A percentile compares a stretch with the other conserved stretches of the same genome.
Evolutionary conservation across 1,140 invertebrate species (phyloP).

Genomic region (Psix sp.): DNA sequence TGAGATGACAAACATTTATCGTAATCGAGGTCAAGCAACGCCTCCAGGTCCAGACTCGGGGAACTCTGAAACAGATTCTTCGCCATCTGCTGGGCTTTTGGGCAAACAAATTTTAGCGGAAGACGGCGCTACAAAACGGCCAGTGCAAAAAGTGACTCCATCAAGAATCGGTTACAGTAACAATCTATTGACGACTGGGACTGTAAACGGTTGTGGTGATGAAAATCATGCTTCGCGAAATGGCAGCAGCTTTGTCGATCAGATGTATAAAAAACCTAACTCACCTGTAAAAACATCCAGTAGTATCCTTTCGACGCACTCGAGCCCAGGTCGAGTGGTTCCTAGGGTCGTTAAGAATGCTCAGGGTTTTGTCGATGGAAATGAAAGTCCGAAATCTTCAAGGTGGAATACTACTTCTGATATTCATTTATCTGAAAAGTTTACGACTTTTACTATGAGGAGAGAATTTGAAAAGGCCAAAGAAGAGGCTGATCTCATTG

Average conservation of each 20-base stretch:
- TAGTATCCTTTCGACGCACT: constrained; percentile 68
- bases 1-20: constrained; percentile 84
- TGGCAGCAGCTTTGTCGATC: constrained; percentile 65
- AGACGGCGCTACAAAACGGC: constrained; percentile 75
- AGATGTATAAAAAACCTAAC: constrained; percentile 83
- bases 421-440: constrained; percentile 83
- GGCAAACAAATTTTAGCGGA: constrained; percentile 70
- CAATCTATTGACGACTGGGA: constrained; percentile 26
- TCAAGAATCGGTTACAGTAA: constrained; percentile 74
- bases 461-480: constrained; percentile 92
- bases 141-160: constrained; percentile 79
- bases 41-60: constrained; percentile 63
- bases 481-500: constrained; percentile 91
- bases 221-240: constrained; percentile 65
- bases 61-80: constrained; percentile 67
- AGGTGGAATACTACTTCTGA: constrained; percentile 79
- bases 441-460: constrained; percentile 91
- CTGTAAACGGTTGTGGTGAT: constrained; percentile 74
- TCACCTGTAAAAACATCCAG: constrained; percentile 82
- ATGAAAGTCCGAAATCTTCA: constrained; percentile 74
- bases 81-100: constrained; percentile 37
- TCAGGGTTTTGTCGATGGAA: constrained; percentile 79
- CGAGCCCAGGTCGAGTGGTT: constrained; percentile 71
- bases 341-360: constrained; percentile 78
- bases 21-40: constrained; percentile 77